Percentiles rank a stretch among this genome's conserved stretches.
Evolutionary conservation across 2,888 invertebrate species (phyloP).

Genomic region (Parnassius mnemosyne): DNA sequence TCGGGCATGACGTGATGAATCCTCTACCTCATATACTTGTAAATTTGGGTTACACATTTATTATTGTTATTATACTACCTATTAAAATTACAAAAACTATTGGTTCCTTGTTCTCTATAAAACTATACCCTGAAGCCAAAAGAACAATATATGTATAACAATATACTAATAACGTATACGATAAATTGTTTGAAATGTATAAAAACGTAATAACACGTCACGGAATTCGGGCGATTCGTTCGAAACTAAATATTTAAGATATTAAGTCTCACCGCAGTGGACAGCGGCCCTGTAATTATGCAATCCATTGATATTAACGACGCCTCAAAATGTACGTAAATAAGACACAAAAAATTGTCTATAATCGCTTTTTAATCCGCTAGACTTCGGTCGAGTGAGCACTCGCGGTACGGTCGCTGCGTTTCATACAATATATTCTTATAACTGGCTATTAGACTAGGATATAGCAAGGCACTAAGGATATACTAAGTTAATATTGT

Average conservation of each 20-base stretch:
- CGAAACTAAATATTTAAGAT: slow-evolving; percentile 17
- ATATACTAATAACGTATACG: neutral
- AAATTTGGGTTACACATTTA: no score
- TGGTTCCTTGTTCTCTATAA: no score
- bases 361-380: slow-evolving; percentile 55
- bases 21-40: no score
- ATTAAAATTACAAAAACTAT: no score
- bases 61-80: no score
- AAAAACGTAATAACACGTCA: slow-evolving; percentile 9
- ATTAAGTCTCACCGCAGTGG: slow-evolving; percentile 31
- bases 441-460: no score
- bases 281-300: slow-evolving; percentile 44
- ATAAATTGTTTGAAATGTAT: slow-evolving; percentile 1
- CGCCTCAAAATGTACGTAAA: slow-evolving; percentile 44
- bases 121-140: no score
- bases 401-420: slow-evolving; percentile 28
- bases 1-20: no score
- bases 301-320: slow-evolving; percentile 50
- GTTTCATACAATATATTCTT: slow-evolving; percentile 26
- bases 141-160: no score
- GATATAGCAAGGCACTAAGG: no score
- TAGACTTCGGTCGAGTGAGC: slow-evolving; percentile 28
- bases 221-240: slow-evolving; percentile 6
- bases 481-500: no score
- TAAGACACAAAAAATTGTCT: slow-evolving; percentile 42